A percentile compares a stretch with the other conserved stretches of the same genome.
These are phyloP conservation scores for Acipenser ruthenus DNA, from an alignment of 2,797 vertebrate genomes.

Conservation along the genomic window DNA sequence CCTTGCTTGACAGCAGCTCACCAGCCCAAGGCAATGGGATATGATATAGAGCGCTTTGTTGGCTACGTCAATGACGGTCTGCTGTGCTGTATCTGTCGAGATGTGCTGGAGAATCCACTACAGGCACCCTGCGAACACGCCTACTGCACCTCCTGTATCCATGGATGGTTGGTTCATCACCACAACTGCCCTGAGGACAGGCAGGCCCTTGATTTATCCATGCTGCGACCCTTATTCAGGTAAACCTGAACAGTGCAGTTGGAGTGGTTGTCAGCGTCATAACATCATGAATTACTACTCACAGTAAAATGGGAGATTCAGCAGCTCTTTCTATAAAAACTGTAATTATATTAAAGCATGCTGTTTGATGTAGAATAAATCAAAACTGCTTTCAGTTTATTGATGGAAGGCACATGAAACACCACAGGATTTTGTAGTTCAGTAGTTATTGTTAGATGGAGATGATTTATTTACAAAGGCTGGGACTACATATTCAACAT, in stretches of 20 bases:
- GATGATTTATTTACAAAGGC: no score
- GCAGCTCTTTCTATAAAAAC: no score
- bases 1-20: no score
- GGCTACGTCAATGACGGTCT: slow-evolving; percentile 85
- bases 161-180: slow-evolving; percentile 77
- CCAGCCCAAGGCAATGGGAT: slow-evolving; percentile 59
- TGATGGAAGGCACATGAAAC: no score
- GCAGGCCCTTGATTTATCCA: slow-evolving; percentile 59
- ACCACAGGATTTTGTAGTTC: no score
- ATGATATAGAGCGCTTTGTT: slow-evolving; percentile 79
- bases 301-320: no score
- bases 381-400: no score
- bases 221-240: slow-evolving; percentile 77
- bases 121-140: slow-evolving; percentile 88
- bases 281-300: no score
- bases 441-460: no score
- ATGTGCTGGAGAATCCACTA: slow-evolving; percentile 73
- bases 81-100: slow-evolving; percentile 78
- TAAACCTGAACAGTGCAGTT: slow-evolving; percentile 26
- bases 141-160: slow-evolving; percentile 79
- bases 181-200: slow-evolving; percentile 81
- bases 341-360: no score
- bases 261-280: not conserved
- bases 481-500: no score
- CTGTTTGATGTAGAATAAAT: no score